Percentiles rank a stretch among this genome's conserved stretches.
These are phyloP conservation scores for Imbricaverruca yamaguchii DNA, from an alignment of 2,888 invertebrate species.

Conservation along the genomic window DNA sequence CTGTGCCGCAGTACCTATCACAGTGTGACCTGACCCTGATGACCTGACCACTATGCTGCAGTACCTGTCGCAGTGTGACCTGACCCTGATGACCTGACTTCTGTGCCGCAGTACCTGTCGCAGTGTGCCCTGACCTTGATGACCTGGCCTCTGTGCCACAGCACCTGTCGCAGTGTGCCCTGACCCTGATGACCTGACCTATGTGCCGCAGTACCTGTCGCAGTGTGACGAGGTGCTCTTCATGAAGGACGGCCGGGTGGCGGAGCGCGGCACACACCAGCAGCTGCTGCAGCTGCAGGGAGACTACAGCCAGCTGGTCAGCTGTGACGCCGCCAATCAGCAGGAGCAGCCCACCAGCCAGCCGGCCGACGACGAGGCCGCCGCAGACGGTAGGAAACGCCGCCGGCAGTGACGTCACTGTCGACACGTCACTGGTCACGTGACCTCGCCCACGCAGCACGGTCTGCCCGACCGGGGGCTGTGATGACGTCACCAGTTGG, in stretches of 20 bases:
- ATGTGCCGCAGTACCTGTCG: conserved; percentile 42
- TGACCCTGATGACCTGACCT: no score
- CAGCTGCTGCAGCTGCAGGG: conserved; percentile 40
- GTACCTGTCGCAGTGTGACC: no score
- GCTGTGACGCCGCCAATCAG: conserved; percentile 33
- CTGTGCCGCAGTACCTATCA: no score
- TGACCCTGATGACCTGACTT: no score
- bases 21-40: no score
- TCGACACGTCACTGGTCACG: no score
- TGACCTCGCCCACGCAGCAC: neutral
- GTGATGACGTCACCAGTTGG: neutral
- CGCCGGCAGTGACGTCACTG: neutral
- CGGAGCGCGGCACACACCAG: conserved; percentile 44
- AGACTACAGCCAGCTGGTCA: conserved; percentile 40
- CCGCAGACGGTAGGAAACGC: conserved; percentile 35
- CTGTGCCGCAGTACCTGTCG: no score
- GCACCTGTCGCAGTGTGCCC: no score
- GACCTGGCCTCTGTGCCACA: no score
- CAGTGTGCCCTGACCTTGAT: no score
- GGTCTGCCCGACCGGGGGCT: neutral
- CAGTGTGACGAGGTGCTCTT: conserved; percentile 47
- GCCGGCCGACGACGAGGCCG: conserved; percentile 40
- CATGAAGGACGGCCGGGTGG: conserved; percentile 45
- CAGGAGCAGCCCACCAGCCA: neutral
- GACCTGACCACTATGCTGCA: no score